phyloP scores from a whole-genome alignment of 1,140 invertebrate genomes.

The Antheraea mylitta region DNA sequence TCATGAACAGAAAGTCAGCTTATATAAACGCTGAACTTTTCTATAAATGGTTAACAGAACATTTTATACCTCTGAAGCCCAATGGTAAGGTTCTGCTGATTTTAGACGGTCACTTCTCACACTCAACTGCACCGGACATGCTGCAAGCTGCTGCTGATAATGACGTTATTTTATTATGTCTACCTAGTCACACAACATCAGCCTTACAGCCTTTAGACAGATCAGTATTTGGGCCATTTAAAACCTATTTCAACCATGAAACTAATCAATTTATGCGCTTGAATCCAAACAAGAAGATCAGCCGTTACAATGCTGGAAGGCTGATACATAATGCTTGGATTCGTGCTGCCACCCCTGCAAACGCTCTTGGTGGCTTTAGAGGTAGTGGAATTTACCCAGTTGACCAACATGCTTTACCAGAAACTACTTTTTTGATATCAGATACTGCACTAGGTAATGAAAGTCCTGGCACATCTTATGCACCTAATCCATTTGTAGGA shows the following conservation, averaged over 20 bases:
- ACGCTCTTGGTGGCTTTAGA: conserved; percentile 34
- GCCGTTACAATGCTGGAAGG: conserved; percentile 21
- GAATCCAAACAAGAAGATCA: conserved; percentile 35
- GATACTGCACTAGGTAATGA: conserved; percentile 21
- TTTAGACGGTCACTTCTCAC: conserved; percentile 52
- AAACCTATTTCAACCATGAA: conserved; percentile 32
- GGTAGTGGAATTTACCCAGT: conserved; percentile 40
- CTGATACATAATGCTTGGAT: conserved; percentile 41
- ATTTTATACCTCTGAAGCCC: conserved; percentile 37
- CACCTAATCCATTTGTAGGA: conserved; percentile 9
- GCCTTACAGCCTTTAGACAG: conserved; percentile 50
- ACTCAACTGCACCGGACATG: conserved; percentile 35
- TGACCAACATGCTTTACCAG: conserved; percentile 27
- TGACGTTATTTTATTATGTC: conserved; percentile 47
- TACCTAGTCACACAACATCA: conserved; percentile 51
- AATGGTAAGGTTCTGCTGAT: conserved; percentile 43
- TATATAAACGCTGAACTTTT: conserved; percentile 58
- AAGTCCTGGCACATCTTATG: not conserved
- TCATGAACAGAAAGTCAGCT: conserved; percentile 53
- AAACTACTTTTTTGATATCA: conserved; percentile 26
- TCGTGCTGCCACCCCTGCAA: conserved; percentile 31
- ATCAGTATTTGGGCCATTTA: conserved; percentile 38
- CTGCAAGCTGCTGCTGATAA: conserved; percentile 44
- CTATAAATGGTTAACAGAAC: conserved; percentile 15
- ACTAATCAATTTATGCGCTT: conserved; percentile 32